Conservation (phyloP, 2,888 invertebrate species). For the Diarsia rubi region DNA sequence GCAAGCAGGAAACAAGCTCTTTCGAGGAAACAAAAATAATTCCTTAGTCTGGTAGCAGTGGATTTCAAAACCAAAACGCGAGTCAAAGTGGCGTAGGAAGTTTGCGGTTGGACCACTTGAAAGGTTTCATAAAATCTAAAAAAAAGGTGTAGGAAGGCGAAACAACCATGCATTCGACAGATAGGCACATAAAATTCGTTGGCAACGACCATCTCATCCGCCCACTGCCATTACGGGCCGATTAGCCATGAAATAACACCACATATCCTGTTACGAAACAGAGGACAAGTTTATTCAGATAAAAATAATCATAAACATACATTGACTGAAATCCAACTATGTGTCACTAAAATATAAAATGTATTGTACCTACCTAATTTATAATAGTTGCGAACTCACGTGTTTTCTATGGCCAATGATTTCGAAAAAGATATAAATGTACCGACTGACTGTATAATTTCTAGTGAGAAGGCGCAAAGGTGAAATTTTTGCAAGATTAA, state of each 20-base stretch:
- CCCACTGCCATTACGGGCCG: constrained; percentile 29
- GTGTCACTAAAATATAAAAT: constrained; percentile 29
- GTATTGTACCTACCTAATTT: constrained; percentile 38
- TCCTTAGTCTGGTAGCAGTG: not conserved
- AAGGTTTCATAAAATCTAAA: constrained; percentile 30
- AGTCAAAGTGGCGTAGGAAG: constrained; percentile 38
- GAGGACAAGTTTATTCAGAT: constrained; percentile 67
- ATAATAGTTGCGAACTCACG: constrained; percentile 1
- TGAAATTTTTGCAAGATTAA: not conserved
- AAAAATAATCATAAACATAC: constrained; percentile 60
- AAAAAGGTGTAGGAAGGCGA: not conserved
- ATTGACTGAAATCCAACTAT: constrained; percentile 62
- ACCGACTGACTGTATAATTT: not conserved
- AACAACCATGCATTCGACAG: constrained; percentile 20
- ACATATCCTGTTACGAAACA: constrained; percentile 67
- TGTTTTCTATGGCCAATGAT: not conserved
- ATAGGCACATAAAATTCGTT: constrained; percentile 39
- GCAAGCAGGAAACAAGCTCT: not conserved
- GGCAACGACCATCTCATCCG: constrained; percentile 37
- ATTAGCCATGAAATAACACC: constrained; percentile 65
- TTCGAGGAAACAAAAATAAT: not conserved
- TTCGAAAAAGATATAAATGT: constrained; percentile 6
- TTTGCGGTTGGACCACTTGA: constrained; percentile 17
- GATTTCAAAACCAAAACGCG: not conserved
- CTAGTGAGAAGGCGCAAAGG: not conserved